Evolutionary conservation across 2,113 vertebrate genomes (phyloP).

Genomic region (Ctenomys sociabilis): DNA sequence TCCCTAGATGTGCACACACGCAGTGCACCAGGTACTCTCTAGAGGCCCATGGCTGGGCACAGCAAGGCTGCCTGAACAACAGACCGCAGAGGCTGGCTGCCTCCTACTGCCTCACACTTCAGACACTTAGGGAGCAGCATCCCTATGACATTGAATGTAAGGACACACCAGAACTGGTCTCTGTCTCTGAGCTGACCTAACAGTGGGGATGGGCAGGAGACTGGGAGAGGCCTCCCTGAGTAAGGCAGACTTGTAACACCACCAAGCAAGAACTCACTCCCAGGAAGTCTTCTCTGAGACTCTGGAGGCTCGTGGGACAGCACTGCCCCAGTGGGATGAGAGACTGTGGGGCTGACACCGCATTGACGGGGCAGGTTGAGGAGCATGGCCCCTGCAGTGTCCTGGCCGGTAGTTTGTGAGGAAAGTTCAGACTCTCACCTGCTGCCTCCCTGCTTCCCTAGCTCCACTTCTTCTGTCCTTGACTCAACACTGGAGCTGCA

Average conservation of each 20-base stretch:
- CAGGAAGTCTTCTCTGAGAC: not conserved
- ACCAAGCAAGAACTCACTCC: not conserved
- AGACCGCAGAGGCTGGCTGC: not conserved
- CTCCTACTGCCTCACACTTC: too few relatives aligned
- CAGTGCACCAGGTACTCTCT: not conserved
- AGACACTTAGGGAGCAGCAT: too few relatives aligned
- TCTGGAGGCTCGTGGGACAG: not conserved
- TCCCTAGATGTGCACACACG: not conserved
- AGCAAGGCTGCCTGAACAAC: not conserved
- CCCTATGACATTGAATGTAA: too few relatives aligned
- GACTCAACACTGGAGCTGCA: not conserved
- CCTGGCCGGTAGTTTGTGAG: not conserved
- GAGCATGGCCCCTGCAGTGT: not conserved
- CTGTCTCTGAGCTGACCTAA: not conserved
- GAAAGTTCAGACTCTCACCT: not conserved
- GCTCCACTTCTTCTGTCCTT: not conserved
- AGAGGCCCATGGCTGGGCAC: not conserved
- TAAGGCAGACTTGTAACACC: not conserved
- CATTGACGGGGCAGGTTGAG: not conserved
- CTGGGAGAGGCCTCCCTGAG: not conserved
- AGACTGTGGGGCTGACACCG: too few relatives aligned
- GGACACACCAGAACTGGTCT: not conserved
- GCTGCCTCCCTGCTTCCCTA: not conserved
- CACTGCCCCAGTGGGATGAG: not conserved
- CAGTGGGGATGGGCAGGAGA: not conserved